These are phyloP conservation scores for Ammodytes marinus DNA, from an alignment of 2,113 vertebrate species.

Conservation along the genomic window DNA sequence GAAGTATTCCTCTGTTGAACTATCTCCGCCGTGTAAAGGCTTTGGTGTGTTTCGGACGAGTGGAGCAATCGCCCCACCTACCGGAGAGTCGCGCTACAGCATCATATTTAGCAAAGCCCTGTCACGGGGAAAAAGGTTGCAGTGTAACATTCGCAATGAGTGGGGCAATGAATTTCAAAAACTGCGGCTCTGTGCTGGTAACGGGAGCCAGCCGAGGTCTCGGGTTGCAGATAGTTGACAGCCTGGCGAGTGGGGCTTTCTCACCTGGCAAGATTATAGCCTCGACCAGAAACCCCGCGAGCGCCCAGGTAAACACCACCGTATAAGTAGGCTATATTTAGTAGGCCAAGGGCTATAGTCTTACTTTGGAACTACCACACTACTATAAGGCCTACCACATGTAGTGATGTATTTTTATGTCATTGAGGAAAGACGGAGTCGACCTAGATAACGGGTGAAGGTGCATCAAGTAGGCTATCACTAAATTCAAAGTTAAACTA, in stretches of 20 bases:
- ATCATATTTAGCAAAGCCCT: not conserved
- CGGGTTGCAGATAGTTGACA: conserved; percentile 83
- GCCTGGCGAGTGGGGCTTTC: conserved; percentile 68
- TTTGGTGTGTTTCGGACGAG: not conserved
- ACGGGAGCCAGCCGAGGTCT: conserved; percentile 86
- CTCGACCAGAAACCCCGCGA: conserved; percentile 73
- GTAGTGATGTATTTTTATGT: not conserved
- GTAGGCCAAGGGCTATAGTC: too few species aligned
- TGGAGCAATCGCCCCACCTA: conserved; percentile 25
- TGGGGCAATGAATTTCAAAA: conserved; percentile 57
- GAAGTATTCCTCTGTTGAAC: not conserved
- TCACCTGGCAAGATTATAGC: conserved; percentile 83
- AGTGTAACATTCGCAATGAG: conserved; percentile 39
- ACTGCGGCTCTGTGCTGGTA: conserved; percentile 82
- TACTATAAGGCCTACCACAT: too few species aligned
- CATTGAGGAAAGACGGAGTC: too few species aligned
- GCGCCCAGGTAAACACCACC: conserved; percentile 76
- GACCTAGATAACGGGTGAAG: not conserved
- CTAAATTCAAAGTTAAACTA: not conserved
- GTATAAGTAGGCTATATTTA: too few species aligned
- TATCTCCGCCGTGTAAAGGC: not conserved
- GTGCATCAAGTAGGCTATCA: too few species aligned
- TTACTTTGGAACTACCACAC: too few species aligned
- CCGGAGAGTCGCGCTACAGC: conserved; percentile 7
- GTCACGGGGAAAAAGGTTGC: not conserved